Conservation (phyloP, 2,113 vertebrate genomes). For the Poicephalus gulielmi region DNA sequence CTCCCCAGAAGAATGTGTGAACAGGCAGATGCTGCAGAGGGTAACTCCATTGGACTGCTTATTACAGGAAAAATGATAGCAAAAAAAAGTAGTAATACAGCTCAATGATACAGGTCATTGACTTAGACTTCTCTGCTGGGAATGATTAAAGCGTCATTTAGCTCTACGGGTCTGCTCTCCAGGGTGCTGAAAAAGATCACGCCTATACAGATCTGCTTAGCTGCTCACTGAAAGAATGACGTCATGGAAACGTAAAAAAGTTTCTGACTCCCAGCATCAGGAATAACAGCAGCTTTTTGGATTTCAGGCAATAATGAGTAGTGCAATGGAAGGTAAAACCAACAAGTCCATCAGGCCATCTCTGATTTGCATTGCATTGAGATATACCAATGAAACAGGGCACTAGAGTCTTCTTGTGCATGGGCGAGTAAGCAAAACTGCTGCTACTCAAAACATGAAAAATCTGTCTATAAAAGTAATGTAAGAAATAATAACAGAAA, state of each 20-base stretch:
- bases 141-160: constrained; percentile 40
- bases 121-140: constrained; percentile 9
- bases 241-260: background rate
- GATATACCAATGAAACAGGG: background rate
- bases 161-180: background rate
- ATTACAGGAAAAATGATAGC: constrained; percentile 42
- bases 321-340: background rate
- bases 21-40: constrained; percentile 2
- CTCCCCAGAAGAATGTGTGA: background rate
- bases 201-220: constrained; percentile 51
- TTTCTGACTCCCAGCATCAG: background rate
- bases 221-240: background rate
- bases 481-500: background rate
- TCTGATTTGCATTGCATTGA: background rate
- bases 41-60: background rate
- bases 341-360: background rate
- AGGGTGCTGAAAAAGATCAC: constrained; percentile 23
- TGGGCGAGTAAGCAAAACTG: background rate
- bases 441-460: background rate
- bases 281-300: background rate
- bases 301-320: constrained; percentile 10
- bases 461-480: background rate
- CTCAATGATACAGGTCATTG: constrained; percentile 35
- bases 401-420: background rate
- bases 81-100: constrained; percentile 16